Evolutionary conservation across 2,888 invertebrate species (phyloP).

Genomic region (Sinelater perroti): DNA sequence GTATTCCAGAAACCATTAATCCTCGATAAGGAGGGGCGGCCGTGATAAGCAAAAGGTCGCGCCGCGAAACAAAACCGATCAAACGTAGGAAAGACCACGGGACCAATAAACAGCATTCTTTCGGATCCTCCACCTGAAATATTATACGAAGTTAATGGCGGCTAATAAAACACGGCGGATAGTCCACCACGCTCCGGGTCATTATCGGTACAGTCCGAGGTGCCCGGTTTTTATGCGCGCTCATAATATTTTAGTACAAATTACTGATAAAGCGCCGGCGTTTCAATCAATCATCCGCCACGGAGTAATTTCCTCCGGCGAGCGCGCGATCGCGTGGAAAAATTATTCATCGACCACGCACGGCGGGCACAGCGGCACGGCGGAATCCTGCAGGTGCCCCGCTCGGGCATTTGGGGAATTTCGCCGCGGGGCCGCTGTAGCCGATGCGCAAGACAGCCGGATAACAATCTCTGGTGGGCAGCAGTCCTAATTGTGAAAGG

Average conservation of each 20-base stretch:
- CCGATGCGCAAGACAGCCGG: conserved; percentile 28
- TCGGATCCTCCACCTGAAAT: conserved; percentile 10
- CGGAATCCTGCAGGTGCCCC: conserved; percentile 16
- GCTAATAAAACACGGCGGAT: conserved; percentile 19
- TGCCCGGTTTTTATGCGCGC: conserved; percentile 19
- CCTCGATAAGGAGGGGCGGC: background rate
- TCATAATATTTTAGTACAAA: conserved; percentile 29
- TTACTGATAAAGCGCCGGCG: conserved; percentile 35
- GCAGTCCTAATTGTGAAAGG: conserved; percentile 35
- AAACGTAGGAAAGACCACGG: background rate
- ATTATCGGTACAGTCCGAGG: conserved; percentile 16
- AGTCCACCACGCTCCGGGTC: conserved; percentile 21
- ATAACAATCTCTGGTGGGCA: conserved; percentile 33
- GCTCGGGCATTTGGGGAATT: conserved; percentile 2
- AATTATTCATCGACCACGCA: conserved; percentile 38
- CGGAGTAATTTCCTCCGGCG: conserved; percentile 33
- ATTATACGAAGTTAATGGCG: conserved; percentile 24
- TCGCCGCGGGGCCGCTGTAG: conserved; percentile 21
- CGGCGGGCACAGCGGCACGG: conserved; percentile 23
- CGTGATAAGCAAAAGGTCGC: background rate
- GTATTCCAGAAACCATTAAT: conserved; percentile 5
- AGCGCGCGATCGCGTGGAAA: conserved; percentile 37
- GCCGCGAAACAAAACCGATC: conserved; percentile 2
- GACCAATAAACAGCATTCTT: conserved; percentile 15
- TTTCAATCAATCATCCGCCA: conserved; percentile 36